Conservation (phyloP, 2,113 vertebrate species). For the Myotis yumanensis region DNA sequence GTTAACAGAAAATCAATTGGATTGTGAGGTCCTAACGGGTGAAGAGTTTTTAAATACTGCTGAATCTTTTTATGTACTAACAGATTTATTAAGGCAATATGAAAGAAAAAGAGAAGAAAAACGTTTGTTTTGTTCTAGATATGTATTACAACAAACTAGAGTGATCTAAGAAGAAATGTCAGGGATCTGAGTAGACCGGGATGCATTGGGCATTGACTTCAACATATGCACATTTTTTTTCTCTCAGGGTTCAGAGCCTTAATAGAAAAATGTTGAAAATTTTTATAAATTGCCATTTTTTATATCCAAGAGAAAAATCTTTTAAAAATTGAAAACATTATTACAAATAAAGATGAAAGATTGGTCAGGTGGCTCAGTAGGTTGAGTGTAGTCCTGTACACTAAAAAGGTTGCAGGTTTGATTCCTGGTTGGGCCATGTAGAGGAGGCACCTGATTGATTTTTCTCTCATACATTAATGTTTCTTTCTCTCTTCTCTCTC, state of each 20-base stretch:
- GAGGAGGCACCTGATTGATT: background rate
- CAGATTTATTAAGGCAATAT: conserved; percentile 19
- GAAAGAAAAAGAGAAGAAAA: background rate
- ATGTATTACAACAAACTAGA: background rate
- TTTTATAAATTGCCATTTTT: background rate
- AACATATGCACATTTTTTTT: background rate
- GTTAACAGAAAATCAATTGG: conserved; percentile 41
- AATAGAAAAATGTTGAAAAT: background rate
- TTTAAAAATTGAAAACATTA: background rate
- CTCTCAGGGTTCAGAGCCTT: background rate
- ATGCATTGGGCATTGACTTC: background rate
- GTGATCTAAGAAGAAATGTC: background rate
- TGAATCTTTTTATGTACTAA: conserved; percentile 37
- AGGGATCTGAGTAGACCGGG: background rate
- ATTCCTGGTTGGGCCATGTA: background rate
- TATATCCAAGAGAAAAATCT: conserved; percentile 26
- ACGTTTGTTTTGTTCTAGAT: background rate
- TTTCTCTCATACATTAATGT: too few species aligned
- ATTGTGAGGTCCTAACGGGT: background rate
- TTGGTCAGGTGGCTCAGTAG: background rate
- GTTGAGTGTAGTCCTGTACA: background rate
- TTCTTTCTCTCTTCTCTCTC: too few species aligned
- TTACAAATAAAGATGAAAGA: background rate
- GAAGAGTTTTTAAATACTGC: conserved; percentile 40
- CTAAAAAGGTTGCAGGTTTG: background rate